Conservation (phyloP, 2,888 invertebrate genomes). For the Sabatieria punctata region DNA sequence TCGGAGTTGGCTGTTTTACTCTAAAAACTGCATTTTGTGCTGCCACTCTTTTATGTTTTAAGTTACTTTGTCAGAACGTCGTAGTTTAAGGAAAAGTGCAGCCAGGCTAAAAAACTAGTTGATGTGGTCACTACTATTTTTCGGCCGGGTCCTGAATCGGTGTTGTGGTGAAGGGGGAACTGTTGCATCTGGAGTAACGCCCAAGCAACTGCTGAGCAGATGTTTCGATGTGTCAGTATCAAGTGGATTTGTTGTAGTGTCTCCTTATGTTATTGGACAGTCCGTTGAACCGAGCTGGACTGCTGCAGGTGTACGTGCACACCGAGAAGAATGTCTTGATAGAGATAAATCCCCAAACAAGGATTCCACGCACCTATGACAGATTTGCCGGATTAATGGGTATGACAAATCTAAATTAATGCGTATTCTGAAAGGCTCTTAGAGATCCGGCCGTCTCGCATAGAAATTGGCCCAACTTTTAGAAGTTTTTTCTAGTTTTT, state of each 20-base stretch:
- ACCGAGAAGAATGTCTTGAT: conserved; percentile 35
- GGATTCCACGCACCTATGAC: conserved; percentile 89
- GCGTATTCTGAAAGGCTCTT: background rate
- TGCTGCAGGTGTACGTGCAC: conserved; percentile 58
- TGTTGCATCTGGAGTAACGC: no score
- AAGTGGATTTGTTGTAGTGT: conserved; percentile 46
- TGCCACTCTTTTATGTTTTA: background rate
- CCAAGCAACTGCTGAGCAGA: no score
- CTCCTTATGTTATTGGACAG: conserved; percentile 92
- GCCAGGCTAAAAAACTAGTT: no score
- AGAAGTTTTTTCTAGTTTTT: no score
- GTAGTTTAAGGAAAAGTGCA: no score
- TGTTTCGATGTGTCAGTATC: no score
- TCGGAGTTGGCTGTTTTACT: no score
- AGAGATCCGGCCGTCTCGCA: no score
- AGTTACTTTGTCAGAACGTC: background rate
- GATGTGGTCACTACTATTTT: no score
- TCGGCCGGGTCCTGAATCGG: no score
- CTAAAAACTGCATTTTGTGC: background rate
- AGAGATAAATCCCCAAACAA: conserved; percentile 74
- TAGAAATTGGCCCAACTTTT: no score
- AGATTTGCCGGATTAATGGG: conserved; percentile 91
- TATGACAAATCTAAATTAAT: conserved; percentile 32
- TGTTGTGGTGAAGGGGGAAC: no score
- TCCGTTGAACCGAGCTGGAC: conserved; percentile 81